These are phyloP conservation scores for Drepanosiphum platanoidis DNA, from an alignment of 2,888 invertebrate genomes.

Conservation along the genomic window DNA sequence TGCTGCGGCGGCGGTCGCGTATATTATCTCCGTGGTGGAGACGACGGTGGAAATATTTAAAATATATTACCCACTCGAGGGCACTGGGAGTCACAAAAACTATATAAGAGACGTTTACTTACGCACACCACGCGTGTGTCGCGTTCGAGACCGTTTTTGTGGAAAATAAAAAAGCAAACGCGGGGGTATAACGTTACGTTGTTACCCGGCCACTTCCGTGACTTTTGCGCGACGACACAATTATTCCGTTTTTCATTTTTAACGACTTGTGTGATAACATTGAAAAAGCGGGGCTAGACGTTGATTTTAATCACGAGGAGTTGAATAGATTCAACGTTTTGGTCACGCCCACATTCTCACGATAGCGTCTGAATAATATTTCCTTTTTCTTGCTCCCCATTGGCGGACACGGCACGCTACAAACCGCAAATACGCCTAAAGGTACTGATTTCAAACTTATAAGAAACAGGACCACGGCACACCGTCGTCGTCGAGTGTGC, in stretches of 20 bases:
- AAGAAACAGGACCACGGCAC: constrained; percentile 34
- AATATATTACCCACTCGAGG: constrained; percentile 5
- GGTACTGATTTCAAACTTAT: constrained; percentile 31
- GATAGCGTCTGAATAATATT: constrained; percentile 52
- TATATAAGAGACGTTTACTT: neutral
- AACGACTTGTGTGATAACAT: constrained; percentile 46
- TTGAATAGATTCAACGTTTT: constrained; percentile 54
- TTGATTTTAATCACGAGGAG: constrained; percentile 54
- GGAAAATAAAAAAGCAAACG: neutral
- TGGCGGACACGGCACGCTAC: constrained; percentile 38
- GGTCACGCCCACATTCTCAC: constrained; percentile 61
- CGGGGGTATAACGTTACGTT: too few relatives aligned
- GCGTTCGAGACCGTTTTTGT: neutral
- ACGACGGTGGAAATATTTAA: constrained; percentile 10
- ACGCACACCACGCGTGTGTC: neutral
- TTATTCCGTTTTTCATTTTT: constrained; percentile 51
- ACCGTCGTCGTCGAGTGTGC: neutral
- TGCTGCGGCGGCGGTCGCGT: neutral
- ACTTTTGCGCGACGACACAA: constrained; percentile 31
- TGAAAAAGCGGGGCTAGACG: constrained; percentile 47
- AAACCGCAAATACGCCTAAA: constrained; percentile 47
- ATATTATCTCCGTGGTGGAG: neutral
- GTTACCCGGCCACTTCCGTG: neutral
- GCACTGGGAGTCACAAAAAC: neutral
- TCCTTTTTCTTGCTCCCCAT: constrained; percentile 43